Evolutionary conservation across 2,113 vertebrate species (phyloP).

Genomic region (Girardinichthys multiradiatus): DNA sequence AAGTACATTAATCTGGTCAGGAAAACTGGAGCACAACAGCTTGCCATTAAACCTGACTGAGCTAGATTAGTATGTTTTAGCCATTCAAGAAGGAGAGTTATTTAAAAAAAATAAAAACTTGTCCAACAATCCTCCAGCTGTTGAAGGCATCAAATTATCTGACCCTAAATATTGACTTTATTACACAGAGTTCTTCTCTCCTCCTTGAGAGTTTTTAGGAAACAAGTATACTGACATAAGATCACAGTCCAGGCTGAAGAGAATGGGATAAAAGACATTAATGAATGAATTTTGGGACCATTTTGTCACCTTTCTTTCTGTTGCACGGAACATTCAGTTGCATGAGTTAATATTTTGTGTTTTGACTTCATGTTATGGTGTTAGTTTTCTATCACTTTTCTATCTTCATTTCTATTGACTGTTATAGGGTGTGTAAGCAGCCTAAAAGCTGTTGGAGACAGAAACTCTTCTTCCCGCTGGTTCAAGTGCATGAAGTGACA

Average conservation of each 20-base stretch:
- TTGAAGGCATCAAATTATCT: background rate
- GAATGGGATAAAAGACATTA: too few species aligned
- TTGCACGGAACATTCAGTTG: background rate
- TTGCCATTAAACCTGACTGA: slow-evolving; percentile 7
- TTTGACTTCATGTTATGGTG: background rate
- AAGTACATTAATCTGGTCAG: background rate
- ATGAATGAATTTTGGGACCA: background rate
- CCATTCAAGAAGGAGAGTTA: background rate
- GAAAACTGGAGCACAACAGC: background rate
- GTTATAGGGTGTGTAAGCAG: background rate
- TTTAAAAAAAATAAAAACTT: background rate
- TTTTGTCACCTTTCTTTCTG: background rate
- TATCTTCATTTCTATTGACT: background rate
- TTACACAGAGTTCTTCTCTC: background rate
- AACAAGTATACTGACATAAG: background rate
- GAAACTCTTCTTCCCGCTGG: too few species aligned
- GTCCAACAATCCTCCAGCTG: slow-evolving; percentile 6
- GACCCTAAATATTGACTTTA: background rate
- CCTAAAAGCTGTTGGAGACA: too few species aligned
- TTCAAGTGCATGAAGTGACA: too few species aligned
- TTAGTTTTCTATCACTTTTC: background rate
- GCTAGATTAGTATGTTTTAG: slow-evolving; percentile 10
- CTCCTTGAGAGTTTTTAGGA: background rate
- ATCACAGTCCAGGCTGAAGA: background rate
- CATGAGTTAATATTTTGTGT: too few species aligned